phyloP scores from a whole-genome alignment of 2,888 invertebrate species.

The Sarcophaga carnaria region DNA sequence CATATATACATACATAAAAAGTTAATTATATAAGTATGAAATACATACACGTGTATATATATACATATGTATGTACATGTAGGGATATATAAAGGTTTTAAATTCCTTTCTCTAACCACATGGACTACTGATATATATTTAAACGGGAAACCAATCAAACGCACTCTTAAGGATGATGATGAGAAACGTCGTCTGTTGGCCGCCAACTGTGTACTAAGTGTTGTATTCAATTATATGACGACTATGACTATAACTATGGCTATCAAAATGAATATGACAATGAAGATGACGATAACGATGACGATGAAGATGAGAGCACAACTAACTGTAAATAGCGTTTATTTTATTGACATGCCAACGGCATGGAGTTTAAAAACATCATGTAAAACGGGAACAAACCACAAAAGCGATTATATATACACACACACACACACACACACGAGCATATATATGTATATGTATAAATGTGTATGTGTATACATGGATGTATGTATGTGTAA shows the following conservation, averaged over 20 bases:
- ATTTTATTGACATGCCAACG: conserved; percentile 62
- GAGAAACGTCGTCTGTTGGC: not conserved
- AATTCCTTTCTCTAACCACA: too few species aligned
- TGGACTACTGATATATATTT: too few species aligned
- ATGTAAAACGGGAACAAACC: conserved; percentile 53
- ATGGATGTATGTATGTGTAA: not conserved
- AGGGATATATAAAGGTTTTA: too few species aligned
- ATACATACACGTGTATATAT: too few species aligned
- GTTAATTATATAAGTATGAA: not conserved
- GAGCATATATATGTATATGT: too few species aligned
- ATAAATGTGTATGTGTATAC: not conserved
- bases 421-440: not conserved
- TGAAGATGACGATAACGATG: too few species aligned
- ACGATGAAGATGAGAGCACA: not conserved
- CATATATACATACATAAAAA: not conserved
- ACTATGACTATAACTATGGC: not conserved
- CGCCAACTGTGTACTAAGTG: conserved; percentile 44
- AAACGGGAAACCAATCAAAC: not conserved
- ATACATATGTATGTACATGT: too few species aligned
- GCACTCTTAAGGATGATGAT: not conserved
- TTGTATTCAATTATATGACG: conserved; percentile 42
- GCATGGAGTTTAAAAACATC: conserved; percentile 44
- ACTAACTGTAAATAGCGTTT: conserved; percentile 54
- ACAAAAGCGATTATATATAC: conserved; percentile 17
- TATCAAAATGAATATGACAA: not conserved